phyloP scores from a whole-genome alignment of 2,888 invertebrate species.

The Tinea semifulvella region DNA sequence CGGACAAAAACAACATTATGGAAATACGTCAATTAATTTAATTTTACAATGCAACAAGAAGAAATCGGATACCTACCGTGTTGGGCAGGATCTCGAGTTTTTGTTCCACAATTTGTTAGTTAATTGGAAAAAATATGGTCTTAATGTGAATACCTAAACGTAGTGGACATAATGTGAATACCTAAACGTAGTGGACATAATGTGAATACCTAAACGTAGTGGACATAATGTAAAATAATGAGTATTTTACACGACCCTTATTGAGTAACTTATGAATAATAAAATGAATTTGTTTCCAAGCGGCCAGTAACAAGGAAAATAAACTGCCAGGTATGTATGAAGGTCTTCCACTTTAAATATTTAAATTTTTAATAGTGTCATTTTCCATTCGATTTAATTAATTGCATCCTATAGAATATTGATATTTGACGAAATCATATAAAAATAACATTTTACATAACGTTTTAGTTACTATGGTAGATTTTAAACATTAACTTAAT shows the following conservation, averaged over 20 bases:
- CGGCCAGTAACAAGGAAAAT: constrained; percentile 25
- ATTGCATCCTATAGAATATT: neutral
- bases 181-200: constrained; percentile 12
- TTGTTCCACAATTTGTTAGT: constrained; percentile 11
- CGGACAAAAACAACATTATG: neutral
- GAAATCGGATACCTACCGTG: constrained; percentile 2
- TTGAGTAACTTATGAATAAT: constrained; percentile 29
- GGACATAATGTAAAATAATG: constrained; percentile 20
- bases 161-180: constrained; percentile 17
- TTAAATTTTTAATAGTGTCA: constrained; percentile 12
- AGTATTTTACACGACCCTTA: constrained; percentile 27
- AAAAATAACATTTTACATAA: neutral
- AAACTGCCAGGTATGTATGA: constrained; percentile 13
- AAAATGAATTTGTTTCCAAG: constrained; percentile 35
- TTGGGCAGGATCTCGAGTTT: constrained; percentile 1
- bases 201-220: constrained; percentile 5
- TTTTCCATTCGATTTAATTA: constrained; percentile 9
- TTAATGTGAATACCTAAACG: constrained; percentile 13
- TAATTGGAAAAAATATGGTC: constrained; percentile 13
- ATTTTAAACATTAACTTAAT: too few species aligned
- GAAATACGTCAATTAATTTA: constrained; percentile 10
- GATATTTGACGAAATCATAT: too few species aligned
- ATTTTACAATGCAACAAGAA: constrained; percentile 7
- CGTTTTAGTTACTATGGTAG: neutral
- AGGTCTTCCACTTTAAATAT: constrained; percentile 13